Evolutionary conservation across 2,113 vertebrate species (phyloP), one percentile per base, ranked within the genome.

Genomic region (Chlorocebus sabaeus): DNA sequence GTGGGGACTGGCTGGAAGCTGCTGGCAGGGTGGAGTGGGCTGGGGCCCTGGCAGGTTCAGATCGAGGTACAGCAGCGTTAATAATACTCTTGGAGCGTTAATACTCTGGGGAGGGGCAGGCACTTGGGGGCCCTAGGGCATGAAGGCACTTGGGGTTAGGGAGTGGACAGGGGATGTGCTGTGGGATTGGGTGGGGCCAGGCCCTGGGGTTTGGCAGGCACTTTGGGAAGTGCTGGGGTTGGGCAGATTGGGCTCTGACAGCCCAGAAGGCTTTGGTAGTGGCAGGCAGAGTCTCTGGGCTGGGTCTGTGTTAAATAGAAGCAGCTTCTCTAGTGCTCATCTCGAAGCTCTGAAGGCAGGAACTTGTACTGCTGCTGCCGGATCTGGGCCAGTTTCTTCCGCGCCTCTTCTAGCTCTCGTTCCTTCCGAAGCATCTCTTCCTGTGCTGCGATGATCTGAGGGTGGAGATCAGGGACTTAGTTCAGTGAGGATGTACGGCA

Each of bases 381-480:
- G 98, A 99, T 99, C 98, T 99, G 99, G 4, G 99, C 99, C 97
- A 99, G 98, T 99, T 99, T 99, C 98, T 99, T 99, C 93, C 99
- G 98, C 0, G 99, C 99, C 91, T 99, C 99, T 17, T 99, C 99
- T 97, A 99, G 99, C 98, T 99, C 99, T 72, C 99, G 98, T 89
- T 99, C 99, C 97, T 99, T 99, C 97, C 99, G 99, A 92, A 99
- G 99, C 99, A 99, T 99, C 98, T 99, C 99, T 97, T 99, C 99
- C 98, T 99, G 99, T 68, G 99, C 99, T 0, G 99, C 99, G 0
- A 99, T 99, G 98, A 99, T 99, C 99, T 99, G 98, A 43, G 67
- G 90, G 16, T 0, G 10, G n/a, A 88, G 50, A 17, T 7, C 2
- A 0, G 30, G 76, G 78, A 17, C 22, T 89, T 32, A 2, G 89